Evolutionary conservation across 2,797 vertebrate genomes (phyloP).

Genomic region (Limnodromus scolopaceus): DNA sequence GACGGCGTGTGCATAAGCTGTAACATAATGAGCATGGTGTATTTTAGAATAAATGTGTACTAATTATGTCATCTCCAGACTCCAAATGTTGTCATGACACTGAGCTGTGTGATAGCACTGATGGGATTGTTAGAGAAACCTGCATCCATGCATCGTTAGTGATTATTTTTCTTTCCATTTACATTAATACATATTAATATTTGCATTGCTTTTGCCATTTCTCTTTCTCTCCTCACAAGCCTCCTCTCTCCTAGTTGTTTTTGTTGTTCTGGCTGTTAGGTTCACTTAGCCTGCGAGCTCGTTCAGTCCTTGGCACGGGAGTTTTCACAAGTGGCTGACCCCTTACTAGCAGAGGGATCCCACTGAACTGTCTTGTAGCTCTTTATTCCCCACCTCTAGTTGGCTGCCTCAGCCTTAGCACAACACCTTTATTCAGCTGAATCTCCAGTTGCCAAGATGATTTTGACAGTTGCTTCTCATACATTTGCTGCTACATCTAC

Average conservation of each 20-base stretch:
- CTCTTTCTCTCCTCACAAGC: background rate
- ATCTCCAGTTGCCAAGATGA: background rate
- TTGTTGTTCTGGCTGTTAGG: background rate
- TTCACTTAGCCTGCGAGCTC: background rate
- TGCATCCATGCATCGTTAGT: background rate
- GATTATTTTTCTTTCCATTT: background rate
- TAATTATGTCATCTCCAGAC: constrained; percentile 10
- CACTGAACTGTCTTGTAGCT: background rate
- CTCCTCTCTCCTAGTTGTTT: background rate
- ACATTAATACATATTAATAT: background rate
- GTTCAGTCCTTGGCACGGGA: background rate
- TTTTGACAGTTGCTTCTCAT: background rate
- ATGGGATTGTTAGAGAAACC: background rate
- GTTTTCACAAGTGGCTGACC: background rate
- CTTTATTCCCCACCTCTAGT: background rate
- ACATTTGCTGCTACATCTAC: background rate
- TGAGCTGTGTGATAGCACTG: background rate
- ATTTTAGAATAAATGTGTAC: constrained; percentile 43
- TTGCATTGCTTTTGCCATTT: background rate
- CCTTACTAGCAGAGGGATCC: background rate
- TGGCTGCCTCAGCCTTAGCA: background rate
- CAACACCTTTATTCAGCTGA: background rate
- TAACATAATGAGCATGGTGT: background rate
- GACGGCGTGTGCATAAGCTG: background rate
- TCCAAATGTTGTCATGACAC: background rate